Percentiles rank a stretch among this genome's conserved stretches.
These are phyloP conservation scores for Drosophila histrio DNA, from an alignment of 2,888 invertebrate species.

Conservation along the genomic window DNA sequence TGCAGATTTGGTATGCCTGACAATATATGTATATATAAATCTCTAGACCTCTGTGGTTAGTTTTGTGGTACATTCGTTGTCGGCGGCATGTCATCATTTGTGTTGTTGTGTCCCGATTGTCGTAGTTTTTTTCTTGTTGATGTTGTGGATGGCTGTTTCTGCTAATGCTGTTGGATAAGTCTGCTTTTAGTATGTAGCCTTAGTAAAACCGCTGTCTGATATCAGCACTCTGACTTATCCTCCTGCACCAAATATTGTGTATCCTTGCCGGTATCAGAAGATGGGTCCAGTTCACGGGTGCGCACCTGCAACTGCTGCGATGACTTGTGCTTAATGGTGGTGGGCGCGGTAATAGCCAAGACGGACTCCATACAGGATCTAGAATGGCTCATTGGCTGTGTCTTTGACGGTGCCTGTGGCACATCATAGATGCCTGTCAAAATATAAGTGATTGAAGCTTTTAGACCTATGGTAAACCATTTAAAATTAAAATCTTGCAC, in stretches of 20 bases:
- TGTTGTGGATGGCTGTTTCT: constrained; percentile 20
- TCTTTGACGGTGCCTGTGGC: constrained; percentile 89
- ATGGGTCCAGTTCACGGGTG: constrained; percentile 92
- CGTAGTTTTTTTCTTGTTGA: constrained; percentile 29
- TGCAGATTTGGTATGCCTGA: constrained; percentile 11
- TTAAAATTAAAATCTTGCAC: not conserved
- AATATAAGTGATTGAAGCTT: not conserved
- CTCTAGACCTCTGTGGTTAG: constrained; percentile 63
- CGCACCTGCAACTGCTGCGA: constrained; percentile 90
- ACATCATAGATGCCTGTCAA: constrained; percentile 91
- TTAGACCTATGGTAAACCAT: not conserved
- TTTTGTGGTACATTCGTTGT: constrained; percentile 36
- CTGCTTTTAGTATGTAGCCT: constrained; percentile 70
- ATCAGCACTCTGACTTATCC: constrained; percentile 88
- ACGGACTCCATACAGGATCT: constrained; percentile 86
- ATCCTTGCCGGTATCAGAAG: constrained; percentile 94
- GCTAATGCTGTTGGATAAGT: constrained; percentile 38
- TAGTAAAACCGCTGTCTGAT: constrained; percentile 60
- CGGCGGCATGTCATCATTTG: constrained; percentile 61
- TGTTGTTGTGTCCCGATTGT: constrained; percentile 55
- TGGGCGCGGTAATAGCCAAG: constrained; percentile 92
- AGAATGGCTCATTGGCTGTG: constrained; percentile 85
- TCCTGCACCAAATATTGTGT: constrained; percentile 95
- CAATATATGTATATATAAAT: not conserved
- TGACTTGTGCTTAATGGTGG: constrained; percentile 91